Conservation (phyloP, 1,140 invertebrate genomes). For the Halesus radiatus region DNA sequence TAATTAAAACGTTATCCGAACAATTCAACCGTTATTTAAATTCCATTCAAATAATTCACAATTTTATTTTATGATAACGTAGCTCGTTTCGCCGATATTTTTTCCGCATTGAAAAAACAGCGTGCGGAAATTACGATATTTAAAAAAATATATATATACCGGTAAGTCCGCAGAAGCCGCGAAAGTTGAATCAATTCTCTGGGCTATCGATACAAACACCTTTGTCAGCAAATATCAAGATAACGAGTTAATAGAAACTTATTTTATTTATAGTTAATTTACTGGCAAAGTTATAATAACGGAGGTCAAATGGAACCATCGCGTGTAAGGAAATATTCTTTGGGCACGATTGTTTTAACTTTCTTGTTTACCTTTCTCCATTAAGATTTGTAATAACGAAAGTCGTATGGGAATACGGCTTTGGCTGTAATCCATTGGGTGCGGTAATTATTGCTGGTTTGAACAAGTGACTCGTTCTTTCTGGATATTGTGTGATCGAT, state of each 20-base stretch:
- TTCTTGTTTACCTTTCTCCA: conserved; percentile 31
- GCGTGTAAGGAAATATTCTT: conserved; percentile 21
- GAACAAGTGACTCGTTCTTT: conserved; percentile 1
- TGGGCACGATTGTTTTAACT: conserved; percentile 29
- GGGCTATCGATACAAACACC: conserved; percentile 23
- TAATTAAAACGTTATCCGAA: too few relatives aligned
- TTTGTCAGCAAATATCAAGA: conserved; percentile 19
- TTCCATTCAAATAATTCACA: too few relatives aligned
- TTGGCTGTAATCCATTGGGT: conserved; percentile 18
- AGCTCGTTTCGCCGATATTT: too few relatives aligned
- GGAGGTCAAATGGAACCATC: conserved; percentile 29
- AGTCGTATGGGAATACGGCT: conserved; percentile 20
- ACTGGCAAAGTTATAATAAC: conserved; percentile 22
- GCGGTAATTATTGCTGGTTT: conserved; percentile 9
- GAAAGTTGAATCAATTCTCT: neutral
- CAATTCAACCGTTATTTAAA: too few relatives aligned
- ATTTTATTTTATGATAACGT: too few relatives aligned
- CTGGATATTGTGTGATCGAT: conserved; percentile 14
- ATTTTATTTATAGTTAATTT: conserved; percentile 25
- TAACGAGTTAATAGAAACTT: conserved; percentile 28
- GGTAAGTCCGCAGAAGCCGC: neutral
- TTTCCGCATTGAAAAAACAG: too few relatives aligned
- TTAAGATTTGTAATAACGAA: conserved; percentile 26
- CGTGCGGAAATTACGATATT: too few relatives aligned
- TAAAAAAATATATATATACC: too few relatives aligned